phyloP scores from a whole-genome alignment of 1,140 invertebrate species.

The Eumeta japonica region DNA sequence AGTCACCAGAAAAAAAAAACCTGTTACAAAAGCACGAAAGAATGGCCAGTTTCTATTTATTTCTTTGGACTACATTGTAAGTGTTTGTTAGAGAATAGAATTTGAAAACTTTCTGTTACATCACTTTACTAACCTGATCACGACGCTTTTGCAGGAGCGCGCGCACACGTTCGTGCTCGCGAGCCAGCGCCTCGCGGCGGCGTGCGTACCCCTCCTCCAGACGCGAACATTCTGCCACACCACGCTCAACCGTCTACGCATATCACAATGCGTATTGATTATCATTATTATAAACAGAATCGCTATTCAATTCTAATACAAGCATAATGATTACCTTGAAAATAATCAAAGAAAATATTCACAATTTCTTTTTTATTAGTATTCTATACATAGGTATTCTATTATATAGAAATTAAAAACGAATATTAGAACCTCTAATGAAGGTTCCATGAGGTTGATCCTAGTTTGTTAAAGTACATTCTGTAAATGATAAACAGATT shows the following conservation, averaged over 20 bases:
- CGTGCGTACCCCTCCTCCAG: slow-evolving; percentile 73
- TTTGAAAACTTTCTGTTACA: slow-evolving; percentile 3
- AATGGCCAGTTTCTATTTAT: neutral
- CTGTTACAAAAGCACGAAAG: neutral
- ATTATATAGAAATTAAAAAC: too few species aligned
- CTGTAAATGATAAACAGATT: too few species aligned
- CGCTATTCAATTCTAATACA: slow-evolving; percentile 13
- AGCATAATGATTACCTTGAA: slow-evolving; percentile 67
- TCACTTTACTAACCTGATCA: slow-evolving; percentile 61
- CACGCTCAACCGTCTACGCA: slow-evolving; percentile 75
- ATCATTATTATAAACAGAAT: slow-evolving; percentile 8
- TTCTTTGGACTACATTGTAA: neutral
- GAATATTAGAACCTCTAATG: too few species aligned
- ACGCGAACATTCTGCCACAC: slow-evolving; percentile 77
- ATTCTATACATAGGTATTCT: too few species aligned
- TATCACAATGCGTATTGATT: neutral
- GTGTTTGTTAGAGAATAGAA: too few species aligned
- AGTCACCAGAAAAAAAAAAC: too few species aligned
- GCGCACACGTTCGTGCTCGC: slow-evolving; percentile 75
- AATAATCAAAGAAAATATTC: too few species aligned
- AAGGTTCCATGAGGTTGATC: too few species aligned
- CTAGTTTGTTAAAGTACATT: too few species aligned
- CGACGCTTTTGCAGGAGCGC: slow-evolving; percentile 68
- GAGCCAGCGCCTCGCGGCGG: slow-evolving; percentile 72
- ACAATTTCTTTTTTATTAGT: too few species aligned